Evolutionary conservation across 1,140 invertebrate species (phyloP).

Genomic region (Tyrophagus putrescentiae): DNA sequence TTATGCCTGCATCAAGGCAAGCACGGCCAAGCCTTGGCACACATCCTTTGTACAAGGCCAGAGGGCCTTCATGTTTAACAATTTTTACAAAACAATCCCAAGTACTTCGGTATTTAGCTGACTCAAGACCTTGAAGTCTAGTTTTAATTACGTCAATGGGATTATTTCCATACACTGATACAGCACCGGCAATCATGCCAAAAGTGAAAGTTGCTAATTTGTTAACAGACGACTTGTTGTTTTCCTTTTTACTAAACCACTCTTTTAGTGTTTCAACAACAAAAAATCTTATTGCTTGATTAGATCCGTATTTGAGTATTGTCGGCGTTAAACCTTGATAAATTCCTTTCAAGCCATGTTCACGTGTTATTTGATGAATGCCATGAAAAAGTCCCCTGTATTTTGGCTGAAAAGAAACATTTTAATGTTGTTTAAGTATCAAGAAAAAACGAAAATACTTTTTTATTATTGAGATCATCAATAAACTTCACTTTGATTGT

Average conservation of each 20-base stretch:
- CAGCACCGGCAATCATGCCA: slow-evolving; percentile 80
- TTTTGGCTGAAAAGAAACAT: slow-evolving; percentile 54
- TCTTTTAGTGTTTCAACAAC: slow-evolving; percentile 92
- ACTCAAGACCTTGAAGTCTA: slow-evolving; percentile 93
- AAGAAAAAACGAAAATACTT: too few relatives aligned
- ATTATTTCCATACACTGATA: slow-evolving; percentile 92
- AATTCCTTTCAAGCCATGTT: slow-evolving; percentile 50
- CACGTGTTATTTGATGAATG: slow-evolving; percentile 63
- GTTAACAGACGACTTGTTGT: too few relatives aligned
- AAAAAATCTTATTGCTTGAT: slow-evolving; percentile 95
- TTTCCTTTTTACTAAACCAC: too few relatives aligned
- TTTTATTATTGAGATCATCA: slow-evolving; percentile 79
- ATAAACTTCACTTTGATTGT: slow-evolving; percentile 99
- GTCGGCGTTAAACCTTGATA: slow-evolving; percentile 68
- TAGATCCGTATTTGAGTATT: slow-evolving; percentile 91
- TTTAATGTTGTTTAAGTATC: too few relatives aligned
- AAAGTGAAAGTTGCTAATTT: slow-evolving; percentile 63
- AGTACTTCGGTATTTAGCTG: slow-evolving; percentile 84
- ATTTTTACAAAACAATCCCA: slow-evolving; percentile 78
- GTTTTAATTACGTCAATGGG: slow-evolving; percentile 97
- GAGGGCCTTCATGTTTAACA: slow-evolving; percentile 75
- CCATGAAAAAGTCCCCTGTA: slow-evolving; percentile 90
- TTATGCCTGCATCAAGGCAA: slow-evolving; percentile 91
- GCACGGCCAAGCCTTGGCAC: slow-evolving; percentile 83
- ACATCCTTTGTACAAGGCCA: slow-evolving; percentile 96